Base-by-base conservation (phyloP, 2,113 vertebrate genomes). In the Ranitomeya variabilis region DNA sequence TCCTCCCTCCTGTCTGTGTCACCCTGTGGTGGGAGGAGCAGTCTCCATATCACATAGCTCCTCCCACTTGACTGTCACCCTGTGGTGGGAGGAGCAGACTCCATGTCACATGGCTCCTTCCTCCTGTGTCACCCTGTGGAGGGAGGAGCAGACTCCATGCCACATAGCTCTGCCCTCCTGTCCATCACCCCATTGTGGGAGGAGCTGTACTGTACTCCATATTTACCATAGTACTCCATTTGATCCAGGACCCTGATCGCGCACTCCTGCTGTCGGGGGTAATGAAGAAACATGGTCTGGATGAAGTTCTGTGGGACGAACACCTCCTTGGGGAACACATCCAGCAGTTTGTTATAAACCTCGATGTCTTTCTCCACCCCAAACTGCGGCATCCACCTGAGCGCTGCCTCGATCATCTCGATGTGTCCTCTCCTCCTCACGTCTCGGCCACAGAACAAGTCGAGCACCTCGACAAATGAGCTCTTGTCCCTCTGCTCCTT, bases 281-380 rank as follows among this genome's bases (percentile, higher is more conserved):
- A 98, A 90, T 98, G 96, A 90, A 96, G 93, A 80, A 96, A 97
- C 93, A 97, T 96, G 4, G 91, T 91, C 92, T 98, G 97, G 90
- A 98, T 93, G 18, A 91, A 89, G 92, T 95, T 97, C 2, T 90
- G 93, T 4, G 96, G 95, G 14, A 95, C 93, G 12, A 98, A 98
- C 45, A 97, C 94, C 90, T 97, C 97, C 91, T 98, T 98, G 79
- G 97, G 97, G 86, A 98, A 98, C 60, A 98, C 89, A 0, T 97
- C 96, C 57, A 98, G 92, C 81, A 98, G 93, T 89, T 92, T 94
- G 94, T 98, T 97, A 92, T 98, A 98, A 80, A 96, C 90, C 0
- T 89, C 8, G 6, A 98, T 86, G 91, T 98, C 97, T 9, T 90
- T 90, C 92, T 97, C 95, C 10, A 98, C 96, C 0, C 96, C 95